These are phyloP conservation scores for Phylloscopus collybita DNA, from an alignment of 2,797 vertebrate species.

Conservation along the genomic window DNA sequence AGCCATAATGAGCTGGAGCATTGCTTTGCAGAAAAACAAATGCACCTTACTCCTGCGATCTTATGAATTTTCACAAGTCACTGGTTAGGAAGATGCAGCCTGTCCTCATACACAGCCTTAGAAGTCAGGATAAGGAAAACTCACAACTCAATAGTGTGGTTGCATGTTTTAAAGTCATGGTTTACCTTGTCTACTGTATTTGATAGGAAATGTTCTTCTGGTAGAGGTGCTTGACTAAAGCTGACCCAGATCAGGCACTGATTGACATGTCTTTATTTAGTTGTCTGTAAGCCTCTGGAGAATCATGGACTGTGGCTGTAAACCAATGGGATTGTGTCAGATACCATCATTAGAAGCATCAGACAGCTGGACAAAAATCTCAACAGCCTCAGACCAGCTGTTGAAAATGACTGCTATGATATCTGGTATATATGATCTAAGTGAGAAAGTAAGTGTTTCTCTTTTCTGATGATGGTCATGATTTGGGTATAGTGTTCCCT, in stretches of 20 bases:
- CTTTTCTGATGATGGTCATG: background rate
- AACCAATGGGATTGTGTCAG: constrained; percentile 74
- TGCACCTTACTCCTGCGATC: background rate
- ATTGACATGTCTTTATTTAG: background rate
- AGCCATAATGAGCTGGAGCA: background rate
- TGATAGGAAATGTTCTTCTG: background rate
- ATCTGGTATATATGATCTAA: background rate
- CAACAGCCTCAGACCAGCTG: constrained; percentile 72
- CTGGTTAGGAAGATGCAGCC: background rate
- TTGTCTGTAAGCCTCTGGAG: constrained; percentile 51
- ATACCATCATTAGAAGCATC: constrained; percentile 81
- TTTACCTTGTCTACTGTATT: background rate
- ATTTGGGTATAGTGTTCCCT: background rate
- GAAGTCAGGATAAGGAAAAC: background rate
- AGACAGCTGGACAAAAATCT: constrained; percentile 81
- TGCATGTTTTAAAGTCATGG: background rate
- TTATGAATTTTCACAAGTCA: background rate
- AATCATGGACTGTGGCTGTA: constrained; percentile 78
- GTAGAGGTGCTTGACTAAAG: background rate
- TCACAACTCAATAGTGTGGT: background rate
- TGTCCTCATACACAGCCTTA: background rate
- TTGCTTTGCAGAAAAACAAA: background rate
- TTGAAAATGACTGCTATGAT: too few relatives aligned
- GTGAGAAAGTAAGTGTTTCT: background rate
- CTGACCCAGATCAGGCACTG: background rate